Evolutionary conservation across 2,888 invertebrate genomes (phyloP), one percentile per base, ranked within the genome.

Genomic region (Desoria tigrina): DNA sequence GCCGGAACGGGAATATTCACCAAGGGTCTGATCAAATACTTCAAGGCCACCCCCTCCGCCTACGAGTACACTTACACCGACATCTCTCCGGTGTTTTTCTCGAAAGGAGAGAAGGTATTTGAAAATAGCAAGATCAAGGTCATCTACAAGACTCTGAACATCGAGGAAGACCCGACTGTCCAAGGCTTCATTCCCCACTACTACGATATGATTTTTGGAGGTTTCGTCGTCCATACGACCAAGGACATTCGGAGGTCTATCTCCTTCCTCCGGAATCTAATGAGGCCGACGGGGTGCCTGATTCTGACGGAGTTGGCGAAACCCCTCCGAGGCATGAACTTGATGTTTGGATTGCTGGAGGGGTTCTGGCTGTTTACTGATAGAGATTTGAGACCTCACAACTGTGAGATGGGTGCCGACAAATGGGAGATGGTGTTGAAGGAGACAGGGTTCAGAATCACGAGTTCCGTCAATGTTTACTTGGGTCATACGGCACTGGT

Each of bases 131-230:
- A 11, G 24, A 26, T 23, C 6, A 24, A 7, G 16, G 6, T 6
- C 11, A 51, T 14, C 18, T 51, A 11, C 18, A 61, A 56, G 42
- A 42, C 50, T 7, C 23, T 72, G 14, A 68, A 72, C 23, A 56
- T 69, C 24, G 72, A 72, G 23, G 55, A 69, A 2, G 72, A 72
- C 54, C 72, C 72, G 1, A 18, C 63, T 42, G 1, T 42, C 1
- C 72, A 72, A 32, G 72, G 69, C 23, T 72, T 68, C 27, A 28
- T 50, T 14, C 72, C 72, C 3, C 53, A 50, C 21, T 54, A 63
- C 6, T 71, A 55, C 32, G 71, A 71, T 32, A 9, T 42, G 11
- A n/a, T 23, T 24, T 9, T 23, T 9, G 57, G 42, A 16, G 14
- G 2, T 11, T 9, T 6, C 26, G 57, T 57, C 42, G 6, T 57